Base-by-base conservation (phyloP, 2,888 invertebrate genomes). In the Euproctis similis region DNA sequence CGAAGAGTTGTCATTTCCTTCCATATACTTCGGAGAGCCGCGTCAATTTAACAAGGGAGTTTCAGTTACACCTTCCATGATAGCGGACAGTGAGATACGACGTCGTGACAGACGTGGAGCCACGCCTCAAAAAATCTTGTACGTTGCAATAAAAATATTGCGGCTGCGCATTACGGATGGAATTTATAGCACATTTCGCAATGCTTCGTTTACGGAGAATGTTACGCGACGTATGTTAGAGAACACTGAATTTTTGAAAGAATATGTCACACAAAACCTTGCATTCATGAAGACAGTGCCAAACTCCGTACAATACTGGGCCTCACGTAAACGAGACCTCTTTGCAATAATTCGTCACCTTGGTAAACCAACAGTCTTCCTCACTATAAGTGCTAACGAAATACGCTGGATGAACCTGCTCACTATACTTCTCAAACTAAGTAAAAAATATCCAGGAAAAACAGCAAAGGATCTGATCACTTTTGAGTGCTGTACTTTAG, bases 261-360 rank as follows among this genome's bases (percentile, higher is more conserved):
- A 54, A 34, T 54, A 6, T 42, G 38, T 54, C 23, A 5, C 34
- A 2, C 32, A 44, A 29, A 47, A 70, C 33, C 46, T 66, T 7
- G 63, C 63, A 1, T 66, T 67, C 31, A 32, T 65, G 27, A 41
- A 46, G 32, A 28, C 53, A 17, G 44, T 74, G 8, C 70, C 69
- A 12, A 72, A 69, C 36, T 70, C 66, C n/a, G 49, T 46, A 31
- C 51, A 53, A 17, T 71, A 70, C 28, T 71, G 75, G 74, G 36
- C 47, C 7, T 30, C 38, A 48, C 47, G 57, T 17, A 59, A 58
- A 53, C 28, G 36, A 46, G 59, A 53, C 32, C 46, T 57, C 39
- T 67, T 51, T 56, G 71, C 59, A 0, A 53, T 60, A 34, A 12
- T 60, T 4, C 40, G 60, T 12, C 22, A 23, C 41, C 52, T 42